Base-by-base conservation (phyloP, 2,888 invertebrate genomes). In the Harpagoxenus sublaevis region DNA sequence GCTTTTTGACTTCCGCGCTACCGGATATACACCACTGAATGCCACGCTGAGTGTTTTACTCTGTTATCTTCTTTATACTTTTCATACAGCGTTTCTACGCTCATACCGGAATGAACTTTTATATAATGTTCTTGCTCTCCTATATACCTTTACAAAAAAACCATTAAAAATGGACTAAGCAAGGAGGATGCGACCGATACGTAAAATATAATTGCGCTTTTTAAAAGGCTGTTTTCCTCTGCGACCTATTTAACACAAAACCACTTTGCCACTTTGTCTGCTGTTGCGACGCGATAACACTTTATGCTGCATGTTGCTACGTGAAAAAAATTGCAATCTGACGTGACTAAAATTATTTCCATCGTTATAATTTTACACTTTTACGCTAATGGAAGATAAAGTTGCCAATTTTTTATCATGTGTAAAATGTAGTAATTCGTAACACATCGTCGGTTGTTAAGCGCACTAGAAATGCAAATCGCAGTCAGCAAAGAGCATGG, bases 41-140 rank as follows among this genome's bases (percentile, higher is more conserved):
- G 83, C 74, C 74, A 66, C 86, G 75, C 87, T 90, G 90, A 91
- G 92, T 91, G 89, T 92, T 92, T 92, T 92, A 92, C 88, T 88
- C 91, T 89, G 90, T 92, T 90, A 92, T 92, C 89, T 90, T 89
- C 89, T 92, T 90, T 23, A 23, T 23, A 92, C 87, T 86, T 89
- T 83, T 87, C 87, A 65, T 86, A 83, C 86, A 84, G 84, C 81
- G 83, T 86, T 88, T 90, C 73, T 79, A 78, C 63, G 81, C 79
- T 75, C 57, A 86, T 84, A 82, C 51, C 31, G 71, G 79, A 70
- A 78, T 79, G 71, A 85, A 84, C 85, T 85, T 84, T 83, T 75
- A 71, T 70, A 75, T 60, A 18, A 73, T 31, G 57, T 55, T 60
- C 39, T 48, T 81, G 23, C 45, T 81, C 48, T 35, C 9, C 18